Base-by-base conservation (phyloP, 2,888 invertebrate genomes). In the Spatulosminthurus flaviceps region DNA sequence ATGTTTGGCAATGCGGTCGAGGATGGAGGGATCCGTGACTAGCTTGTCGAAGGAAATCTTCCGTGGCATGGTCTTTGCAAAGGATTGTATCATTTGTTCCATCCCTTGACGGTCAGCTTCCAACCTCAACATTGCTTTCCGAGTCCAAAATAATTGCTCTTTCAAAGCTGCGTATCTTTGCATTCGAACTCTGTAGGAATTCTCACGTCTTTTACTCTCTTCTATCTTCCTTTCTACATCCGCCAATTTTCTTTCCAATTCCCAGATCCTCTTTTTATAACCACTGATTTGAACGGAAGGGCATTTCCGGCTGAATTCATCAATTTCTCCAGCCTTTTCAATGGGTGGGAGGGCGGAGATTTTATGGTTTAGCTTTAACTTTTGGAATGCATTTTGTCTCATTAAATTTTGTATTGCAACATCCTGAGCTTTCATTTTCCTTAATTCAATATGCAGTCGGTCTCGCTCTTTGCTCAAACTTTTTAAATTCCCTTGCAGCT, bases 61-160 rank as follows among this genome's bases (percentile, higher is more conserved):
- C 61, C 81, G 80, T 11, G 83, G 83, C 74, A 82, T 77, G 22
- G 79, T 82, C 11, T 66, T 78, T 26, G 83, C 78, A 79, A 83
- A 81, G 1, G 82, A 79, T 71, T 81, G 80, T 13, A 84, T 72
- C 28, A 83, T 61, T 29, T 64, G 28, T 28, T 83, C 82, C 74
- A 83, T 67, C 7, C 83, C 75, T 22, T 79, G 80, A 29, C 81
- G 76, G 73, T 84, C 84, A 11, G 82, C 83, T 69, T 84, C 84
- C 19, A 84, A 43, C 69, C 81, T 81, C n/a, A 81, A 71, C 83
- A 84, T 83, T 0, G 83, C 83, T 51, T 81, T 82, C 26, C 83
- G 83, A 16, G 83, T 83, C 84, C 84, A 84, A 43, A 82, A 82
- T 64, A 84, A 80, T 77, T 83, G 82, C 29, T 83, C 80, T 78